These are phyloP conservation scores for Hypena proboscidalis DNA, from an alignment of 2,888 invertebrate species.

Conservation along the genomic window DNA sequence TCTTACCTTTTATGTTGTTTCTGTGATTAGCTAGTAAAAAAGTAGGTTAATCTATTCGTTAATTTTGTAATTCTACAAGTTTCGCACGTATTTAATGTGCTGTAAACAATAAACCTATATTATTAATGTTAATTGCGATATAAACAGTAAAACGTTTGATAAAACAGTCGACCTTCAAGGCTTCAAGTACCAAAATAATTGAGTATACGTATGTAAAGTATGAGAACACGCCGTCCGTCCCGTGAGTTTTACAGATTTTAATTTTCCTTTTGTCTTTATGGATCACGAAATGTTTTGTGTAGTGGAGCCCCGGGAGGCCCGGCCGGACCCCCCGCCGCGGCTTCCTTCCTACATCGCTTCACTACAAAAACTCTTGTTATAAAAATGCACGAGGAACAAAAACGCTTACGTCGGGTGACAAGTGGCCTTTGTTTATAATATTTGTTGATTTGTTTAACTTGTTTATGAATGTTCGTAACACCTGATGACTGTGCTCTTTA, in stretches of 20 bases:
- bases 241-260: conserved; percentile 77
- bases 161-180: too few relatives aligned
- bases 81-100: too few relatives aligned
- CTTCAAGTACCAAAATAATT: conserved; percentile 37
- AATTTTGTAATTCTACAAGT: too few relatives aligned
- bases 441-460: conserved; percentile 80
- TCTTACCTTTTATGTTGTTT: too few relatives aligned
- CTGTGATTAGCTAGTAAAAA: too few relatives aligned
- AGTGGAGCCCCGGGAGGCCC: conserved; percentile 75
- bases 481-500: conserved; percentile 71
- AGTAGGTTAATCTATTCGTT: too few relatives aligned
- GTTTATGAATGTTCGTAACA: conserved; percentile 74
- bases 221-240: conserved; percentile 56
- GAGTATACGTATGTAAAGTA: conserved; percentile 39
- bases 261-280: conserved; percentile 84
- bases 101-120: too few relatives aligned
- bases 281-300: conserved; percentile 85
- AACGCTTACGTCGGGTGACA: conserved; percentile 82
- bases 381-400: conserved; percentile 81
- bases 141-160: too few relatives aligned
- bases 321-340: conserved; percentile 76
- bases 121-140: too few relatives aligned
- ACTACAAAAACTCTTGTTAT: conserved; percentile 80
- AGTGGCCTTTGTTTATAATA: conserved; percentile 82
- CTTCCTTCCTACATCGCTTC: conserved; percentile 82